Evolutionary conservation across 2,797 vertebrate genomes (phyloP).

Genomic region (Leptodactylus fallax): DNA sequence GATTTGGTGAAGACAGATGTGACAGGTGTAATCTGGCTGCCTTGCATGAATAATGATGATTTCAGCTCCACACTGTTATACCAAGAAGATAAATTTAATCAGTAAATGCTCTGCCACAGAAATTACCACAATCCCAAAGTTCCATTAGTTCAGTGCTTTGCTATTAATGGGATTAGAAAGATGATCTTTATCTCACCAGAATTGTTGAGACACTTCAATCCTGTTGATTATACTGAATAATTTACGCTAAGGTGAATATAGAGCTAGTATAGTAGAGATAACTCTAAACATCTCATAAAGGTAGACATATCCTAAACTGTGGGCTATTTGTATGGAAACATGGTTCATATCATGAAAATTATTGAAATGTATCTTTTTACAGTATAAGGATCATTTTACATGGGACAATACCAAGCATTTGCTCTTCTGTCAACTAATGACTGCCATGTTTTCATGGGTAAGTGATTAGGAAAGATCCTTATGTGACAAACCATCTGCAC

Average conservation of each 20-base stretch:
- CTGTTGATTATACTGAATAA: conserved; percentile 60
- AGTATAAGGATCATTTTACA: no score
- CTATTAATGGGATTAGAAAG: conserved; percentile 70
- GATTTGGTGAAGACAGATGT: conserved; percentile 69
- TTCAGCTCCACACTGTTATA: conserved; percentile 66
- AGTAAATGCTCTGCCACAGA: conserved; percentile 72
- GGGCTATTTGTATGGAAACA: not conserved
- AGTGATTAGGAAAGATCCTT: no score
- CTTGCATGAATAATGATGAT: conserved; percentile 73
- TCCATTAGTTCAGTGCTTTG: conserved; percentile 71
- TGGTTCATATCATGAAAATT: no score
- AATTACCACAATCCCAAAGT: conserved; percentile 70
- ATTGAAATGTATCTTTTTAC: no score
- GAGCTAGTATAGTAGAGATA: no score
- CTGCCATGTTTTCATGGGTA: no score
- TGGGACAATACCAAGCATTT: no score
- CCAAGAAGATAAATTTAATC: conserved; percentile 74
- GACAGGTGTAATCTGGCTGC: conserved; percentile 70
- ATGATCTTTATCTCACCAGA: conserved; percentile 68
- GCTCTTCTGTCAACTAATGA: no score
- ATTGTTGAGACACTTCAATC: conserved; percentile 67
- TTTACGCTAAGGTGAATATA: not conserved
- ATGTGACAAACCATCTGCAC: not conserved
- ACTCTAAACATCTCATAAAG: not conserved
- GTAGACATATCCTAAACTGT: not conserved